Evolutionary conservation across 1,140 invertebrate species (phyloP), one percentile per base, ranked within the genome.

Genomic region (Zaprionus tsacasi): DNA sequence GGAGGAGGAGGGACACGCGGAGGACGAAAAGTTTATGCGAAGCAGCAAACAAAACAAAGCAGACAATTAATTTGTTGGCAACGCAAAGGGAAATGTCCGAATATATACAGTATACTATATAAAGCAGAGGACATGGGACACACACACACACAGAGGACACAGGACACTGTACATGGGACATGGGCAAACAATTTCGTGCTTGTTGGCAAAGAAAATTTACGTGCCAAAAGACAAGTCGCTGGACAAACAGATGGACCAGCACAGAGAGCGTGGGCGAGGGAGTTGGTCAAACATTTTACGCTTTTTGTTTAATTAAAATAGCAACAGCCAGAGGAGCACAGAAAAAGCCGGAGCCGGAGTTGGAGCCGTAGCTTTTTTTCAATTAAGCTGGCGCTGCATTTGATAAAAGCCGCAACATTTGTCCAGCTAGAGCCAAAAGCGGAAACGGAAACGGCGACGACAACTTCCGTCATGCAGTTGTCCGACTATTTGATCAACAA

Each of bases 231-330:
- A 87, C 77, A 88, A 83, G 85, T 52, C 76, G 77, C 63, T 68
- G 76, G 48, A 50, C 60, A 70, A 73, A 73, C 56, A 71, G 45
- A 8, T 40, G 38, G 11, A 40, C 21, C 38, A n/a, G n/a, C n/a
- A 35, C 6, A 50, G 45, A 50, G 17, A 21, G 45, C 11, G n/a
- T 54, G 27, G 59, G 45, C 30, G 15, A n/a, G 50, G 7, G 27
- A 50, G 76, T 78, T 83, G 83, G 83, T 78, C 85, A 87, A 88
- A 83, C 83, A 88, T 88, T 87, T 87, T 75, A 83, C 80, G 83
- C 80, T 88, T 88, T 88, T 88, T 83, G 83, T 88, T 88, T 87
- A 88, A 88, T 89, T 88, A 88, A 89, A 89, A 89, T 89, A 77
- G 85, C 85, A 88, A 81, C 74, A 88, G 81, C 80, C 70, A 58